Conservation (phyloP, 2,113 vertebrate genomes). For the Ophthalmotilapia sp. region DNA sequence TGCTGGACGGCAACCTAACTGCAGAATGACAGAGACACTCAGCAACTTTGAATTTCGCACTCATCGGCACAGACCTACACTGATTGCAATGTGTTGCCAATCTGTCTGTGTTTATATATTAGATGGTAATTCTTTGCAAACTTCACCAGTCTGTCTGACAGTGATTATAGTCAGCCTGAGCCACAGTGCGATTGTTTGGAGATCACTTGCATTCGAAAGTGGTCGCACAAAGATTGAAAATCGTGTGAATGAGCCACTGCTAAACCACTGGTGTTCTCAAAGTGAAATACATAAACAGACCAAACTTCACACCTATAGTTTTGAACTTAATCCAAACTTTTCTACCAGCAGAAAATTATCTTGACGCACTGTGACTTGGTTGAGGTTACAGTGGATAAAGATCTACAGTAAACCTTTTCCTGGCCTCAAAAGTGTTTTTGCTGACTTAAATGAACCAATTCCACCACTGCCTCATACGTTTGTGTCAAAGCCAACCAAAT, state of each 20-base stretch:
- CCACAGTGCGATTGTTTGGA: neutral
- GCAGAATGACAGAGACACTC: neutral
- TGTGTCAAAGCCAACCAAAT: neutral
- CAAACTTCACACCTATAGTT: neutral
- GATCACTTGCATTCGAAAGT: neutral
- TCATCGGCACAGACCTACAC: neutral
- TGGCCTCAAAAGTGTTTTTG: neutral
- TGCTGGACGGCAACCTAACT: neutral
- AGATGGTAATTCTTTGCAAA: neutral
- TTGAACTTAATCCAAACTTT: neutral
- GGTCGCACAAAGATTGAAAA: neutral
- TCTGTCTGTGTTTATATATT: neutral
- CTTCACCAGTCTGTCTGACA: neutral
- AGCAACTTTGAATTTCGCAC: neutral
- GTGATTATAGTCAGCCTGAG: neutral
- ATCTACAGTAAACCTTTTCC: neutral
- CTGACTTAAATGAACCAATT: neutral
- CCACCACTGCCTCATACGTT: neutral
- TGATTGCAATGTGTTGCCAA: neutral
- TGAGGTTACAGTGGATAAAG: neutral
- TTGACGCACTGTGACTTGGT: neutral
- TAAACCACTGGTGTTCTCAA: neutral
- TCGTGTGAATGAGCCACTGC: neutral
- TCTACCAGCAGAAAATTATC: neutral
- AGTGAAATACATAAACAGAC: neutral